phyloP scores from a whole-genome alignment of 2,113 vertebrate genomes.

The Leiothrix lutea region DNA sequence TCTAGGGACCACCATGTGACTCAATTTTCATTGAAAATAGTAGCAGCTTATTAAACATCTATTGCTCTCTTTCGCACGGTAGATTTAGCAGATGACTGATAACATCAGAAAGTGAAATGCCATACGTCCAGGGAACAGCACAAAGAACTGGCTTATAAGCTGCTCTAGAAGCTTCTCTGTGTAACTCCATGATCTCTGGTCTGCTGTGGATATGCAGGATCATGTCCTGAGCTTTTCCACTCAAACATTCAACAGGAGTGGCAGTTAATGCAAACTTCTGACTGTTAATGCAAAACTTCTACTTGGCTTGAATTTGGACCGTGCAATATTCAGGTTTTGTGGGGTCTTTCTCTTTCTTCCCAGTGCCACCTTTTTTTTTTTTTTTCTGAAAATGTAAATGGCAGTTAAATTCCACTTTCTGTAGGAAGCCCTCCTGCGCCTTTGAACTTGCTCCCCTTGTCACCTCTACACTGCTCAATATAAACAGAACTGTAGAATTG shows the following conservation, averaged over 20 bases:
- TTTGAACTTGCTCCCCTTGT: not conserved
- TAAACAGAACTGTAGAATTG: not conserved
- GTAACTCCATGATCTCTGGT: not conserved
- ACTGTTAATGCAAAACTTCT: not conserved
- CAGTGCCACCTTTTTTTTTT: no score
- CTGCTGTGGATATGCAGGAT: not conserved
- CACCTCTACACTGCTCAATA: not conserved
- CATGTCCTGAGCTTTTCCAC: not conserved
- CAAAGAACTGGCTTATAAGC: not conserved
- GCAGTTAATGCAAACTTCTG: not conserved
- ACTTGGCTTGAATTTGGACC: not conserved
- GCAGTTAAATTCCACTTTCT: not conserved
- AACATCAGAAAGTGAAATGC: not conserved
- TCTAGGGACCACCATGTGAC: not conserved
- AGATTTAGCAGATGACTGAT: not conserved
- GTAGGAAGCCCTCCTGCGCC: not conserved
- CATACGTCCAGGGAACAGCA: not conserved
- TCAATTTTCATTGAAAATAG: not conserved
- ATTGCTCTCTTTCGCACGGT: not conserved
- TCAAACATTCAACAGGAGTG: not conserved
- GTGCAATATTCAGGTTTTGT: not conserved
- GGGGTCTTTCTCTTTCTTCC: no score
- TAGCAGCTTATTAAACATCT: not conserved
- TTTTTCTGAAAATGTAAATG: not conserved
- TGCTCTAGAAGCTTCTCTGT: not conserved